These are phyloP conservation scores for pig (Sus scrofa) DNA, from an alignment of 2,113 vertebrate genomes.

Conservation along the genomic window DNA sequence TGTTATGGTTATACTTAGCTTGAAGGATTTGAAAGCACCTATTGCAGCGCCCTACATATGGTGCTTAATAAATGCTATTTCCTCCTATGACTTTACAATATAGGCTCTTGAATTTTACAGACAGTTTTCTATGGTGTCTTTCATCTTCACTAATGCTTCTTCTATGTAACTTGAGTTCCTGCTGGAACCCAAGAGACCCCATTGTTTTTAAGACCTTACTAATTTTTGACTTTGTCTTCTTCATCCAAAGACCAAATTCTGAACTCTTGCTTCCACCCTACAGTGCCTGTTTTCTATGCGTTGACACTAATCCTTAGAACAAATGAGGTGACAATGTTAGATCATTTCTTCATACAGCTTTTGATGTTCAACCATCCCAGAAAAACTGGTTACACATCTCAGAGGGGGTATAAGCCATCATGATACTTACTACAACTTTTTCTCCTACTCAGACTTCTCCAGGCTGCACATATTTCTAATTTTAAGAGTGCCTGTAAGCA, in stretches of 20 bases:
- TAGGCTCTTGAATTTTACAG: slow-evolving; percentile 54
- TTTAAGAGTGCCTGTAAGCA: slow-evolving; percentile 20
- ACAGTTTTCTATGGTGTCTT: slow-evolving; percentile 60
- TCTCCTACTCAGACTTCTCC: neutral
- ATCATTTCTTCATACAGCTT: slow-evolving; percentile 32
- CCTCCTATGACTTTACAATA: slow-evolving; percentile 56
- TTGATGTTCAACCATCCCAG: slow-evolving; percentile 37
- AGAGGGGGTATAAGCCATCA: neutral
- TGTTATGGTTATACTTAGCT: slow-evolving; percentile 2
- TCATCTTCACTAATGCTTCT: slow-evolving; percentile 66
- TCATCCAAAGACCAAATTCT: slow-evolving; percentile 35
- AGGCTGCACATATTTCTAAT: slow-evolving; percentile 15
- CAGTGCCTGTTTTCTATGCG: slow-evolving; percentile 25
- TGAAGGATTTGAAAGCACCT: slow-evolving; percentile 20
- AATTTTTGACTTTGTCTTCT: slow-evolving; percentile 63
- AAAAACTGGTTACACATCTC: slow-evolving; percentile 5
- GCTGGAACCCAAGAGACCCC: slow-evolving; percentile 64
- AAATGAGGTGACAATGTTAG: slow-evolving; percentile 51
- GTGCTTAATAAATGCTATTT: slow-evolving; percentile 66
- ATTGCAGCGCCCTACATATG: neutral
- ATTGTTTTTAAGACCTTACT: slow-evolving; percentile 69
- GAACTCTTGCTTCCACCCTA: slow-evolving; percentile 36
- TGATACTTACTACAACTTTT: neutral
- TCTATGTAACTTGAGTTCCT: slow-evolving; percentile 67
- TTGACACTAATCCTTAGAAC: slow-evolving; percentile 51